These are phyloP conservation scores for Passer montanus DNA, from an alignment of 2,113 vertebrate genomes.

Conservation along the genomic window DNA sequence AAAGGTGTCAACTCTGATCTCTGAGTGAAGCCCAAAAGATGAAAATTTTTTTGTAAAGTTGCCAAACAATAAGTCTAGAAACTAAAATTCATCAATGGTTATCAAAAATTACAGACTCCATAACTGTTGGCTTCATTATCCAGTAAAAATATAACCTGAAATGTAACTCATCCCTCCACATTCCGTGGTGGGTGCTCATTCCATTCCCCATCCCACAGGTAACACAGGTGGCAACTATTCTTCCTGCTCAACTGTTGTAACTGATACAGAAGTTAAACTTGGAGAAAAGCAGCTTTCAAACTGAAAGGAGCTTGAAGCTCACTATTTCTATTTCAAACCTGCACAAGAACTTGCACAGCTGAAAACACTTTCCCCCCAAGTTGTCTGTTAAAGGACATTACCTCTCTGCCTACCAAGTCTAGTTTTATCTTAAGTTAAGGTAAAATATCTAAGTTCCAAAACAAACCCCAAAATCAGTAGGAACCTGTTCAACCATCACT, in stretches of 20 bases:
- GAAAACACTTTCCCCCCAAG: background rate
- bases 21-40: background rate
- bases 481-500: background rate
- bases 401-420: background rate
- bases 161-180: background rate
- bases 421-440: background rate
- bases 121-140: background rate
- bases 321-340: background rate
- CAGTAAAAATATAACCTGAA: background rate
- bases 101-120: background rate
- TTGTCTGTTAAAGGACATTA: background rate
- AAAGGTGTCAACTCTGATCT: background rate
- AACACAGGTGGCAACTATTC: background rate
- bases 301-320: background rate
- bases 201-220: background rate
- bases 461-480: background rate
- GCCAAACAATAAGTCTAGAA: background rate
- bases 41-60: background rate
- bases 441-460: background rate
- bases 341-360: background rate
- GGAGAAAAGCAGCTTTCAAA: background rate
- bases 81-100: background rate
- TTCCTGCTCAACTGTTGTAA: background rate
- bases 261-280: background rate
- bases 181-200: background rate